These are phyloP conservation scores for Cydia fagiglandana DNA, from an alignment of 1,140 invertebrate species.

Conservation along the genomic window DNA sequence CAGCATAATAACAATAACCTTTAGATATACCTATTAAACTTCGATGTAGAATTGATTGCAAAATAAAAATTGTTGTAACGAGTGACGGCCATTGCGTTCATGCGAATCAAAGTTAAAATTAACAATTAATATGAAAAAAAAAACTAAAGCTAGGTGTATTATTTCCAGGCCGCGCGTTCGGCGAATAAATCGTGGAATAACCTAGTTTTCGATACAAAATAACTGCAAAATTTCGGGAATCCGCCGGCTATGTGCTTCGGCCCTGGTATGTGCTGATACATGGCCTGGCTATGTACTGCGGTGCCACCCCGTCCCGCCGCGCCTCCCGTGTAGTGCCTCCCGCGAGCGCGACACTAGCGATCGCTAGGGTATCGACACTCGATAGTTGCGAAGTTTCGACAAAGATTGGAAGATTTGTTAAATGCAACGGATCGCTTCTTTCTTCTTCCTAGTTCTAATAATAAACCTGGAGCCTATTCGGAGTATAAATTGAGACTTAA, in stretches of 20 bases:
- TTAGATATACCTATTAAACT: background rate
- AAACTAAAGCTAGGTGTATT: slow-evolving; percentile 1
- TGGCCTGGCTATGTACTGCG: slow-evolving; percentile 59
- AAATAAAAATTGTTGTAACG: background rate
- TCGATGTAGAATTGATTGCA: background rate
- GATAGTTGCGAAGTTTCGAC: slow-evolving; percentile 41
- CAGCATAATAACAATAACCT: too few relatives aligned
- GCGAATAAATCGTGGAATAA: slow-evolving; percentile 72
- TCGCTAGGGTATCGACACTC: slow-evolving; percentile 51
- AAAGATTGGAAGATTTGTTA: background rate
- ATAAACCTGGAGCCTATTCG: too few relatives aligned
- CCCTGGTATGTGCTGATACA: slow-evolving; percentile 67
- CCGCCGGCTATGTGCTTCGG: slow-evolving; percentile 63
- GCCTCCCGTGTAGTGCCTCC: slow-evolving; percentile 62
- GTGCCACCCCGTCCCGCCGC: slow-evolving; percentile 50
- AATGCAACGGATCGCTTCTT: background rate
- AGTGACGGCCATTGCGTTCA: background rate
- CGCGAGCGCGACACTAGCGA: slow-evolving; percentile 54
- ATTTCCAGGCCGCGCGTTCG: slow-evolving; percentile 52
- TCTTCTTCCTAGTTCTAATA: too few relatives aligned
- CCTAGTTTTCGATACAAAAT: slow-evolving; percentile 78
- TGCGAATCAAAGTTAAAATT: slow-evolving; percentile 14
- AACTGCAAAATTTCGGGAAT: slow-evolving; percentile 77
- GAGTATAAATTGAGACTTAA: too few relatives aligned
- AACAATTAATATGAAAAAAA: slow-evolving; percentile 21